Base-by-base conservation (phyloP, 1,140 invertebrate genomes). In the Lepidotrigona ventralis region DNA sequence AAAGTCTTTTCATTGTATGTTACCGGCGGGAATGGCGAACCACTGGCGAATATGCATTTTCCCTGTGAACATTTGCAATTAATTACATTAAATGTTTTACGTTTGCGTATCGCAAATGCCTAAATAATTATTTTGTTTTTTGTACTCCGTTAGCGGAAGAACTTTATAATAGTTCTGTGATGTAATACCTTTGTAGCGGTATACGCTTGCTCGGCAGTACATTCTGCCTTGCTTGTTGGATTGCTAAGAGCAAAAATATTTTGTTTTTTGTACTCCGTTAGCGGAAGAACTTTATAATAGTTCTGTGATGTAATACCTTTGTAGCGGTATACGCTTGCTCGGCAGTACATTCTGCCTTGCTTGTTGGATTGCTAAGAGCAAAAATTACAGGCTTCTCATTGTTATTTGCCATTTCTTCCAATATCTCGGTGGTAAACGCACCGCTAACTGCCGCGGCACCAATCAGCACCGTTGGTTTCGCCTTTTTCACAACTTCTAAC, bases 291-390 rank as follows among this genome's bases (percentile, higher is more conserved):
- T n/a, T n/a, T 60, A 60, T 14, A 60, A n/a, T 14, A 60, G 23
- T n/a, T n/a, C 1, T n/a, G 23, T n/a, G 39, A 46, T 9, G 33
- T 66, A 66, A 66, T 66, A 97, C 97, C 90, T 98, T 95, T 2
- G 98, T 99, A 89, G 96, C 93, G 63, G 93, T 96, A 91, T 99
- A 99, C 4, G 98, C 98, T 91, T 98, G 95, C 93, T 98, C 98
- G 29, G 99, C 99, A n/a, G 99, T 99, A 91, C 98, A 99, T 94
- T 99, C 99, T 8, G 99, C 98, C 94, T 99, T 99, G 92, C 96
- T 96, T 19, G 99, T 99, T 66, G 99, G 99, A 95, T 99, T 99
- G 90, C 98, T 99, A 3, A 99, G 95, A 23, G 99, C 98, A 94
- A 99, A 99, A 82, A 99, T 98, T 63, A 99, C 96, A 1, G 98